These are phyloP conservation scores for Nemotelus nigrinus DNA, from an alignment of 2,888 invertebrate genomes.

Conservation along the genomic window DNA sequence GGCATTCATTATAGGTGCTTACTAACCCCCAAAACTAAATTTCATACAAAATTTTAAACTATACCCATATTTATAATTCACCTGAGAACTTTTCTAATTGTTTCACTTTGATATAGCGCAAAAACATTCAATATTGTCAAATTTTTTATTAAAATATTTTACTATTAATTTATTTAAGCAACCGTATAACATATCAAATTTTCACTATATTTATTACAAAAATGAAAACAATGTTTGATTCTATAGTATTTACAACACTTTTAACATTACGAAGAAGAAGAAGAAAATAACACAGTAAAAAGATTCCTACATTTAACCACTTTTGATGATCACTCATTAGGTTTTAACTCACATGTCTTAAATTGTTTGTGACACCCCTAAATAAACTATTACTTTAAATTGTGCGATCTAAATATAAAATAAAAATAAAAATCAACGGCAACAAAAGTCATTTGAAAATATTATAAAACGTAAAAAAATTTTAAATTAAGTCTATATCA, in stretches of 20 bases:
- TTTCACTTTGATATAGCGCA: too few relatives aligned
- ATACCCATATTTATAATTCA: too few relatives aligned
- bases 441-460: slow-evolving; percentile 5
- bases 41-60: too few relatives aligned
- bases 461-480: slow-evolving; percentile 10
- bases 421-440: neutral
- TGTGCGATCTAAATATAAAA: slow-evolving; percentile 28
- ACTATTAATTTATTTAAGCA: neutral
- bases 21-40: too few relatives aligned
- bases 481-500: neutral
- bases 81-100: too few relatives aligned
- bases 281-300: slow-evolving; percentile 15
- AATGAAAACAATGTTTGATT: slow-evolving; percentile 14
- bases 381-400: slow-evolving; percentile 8
- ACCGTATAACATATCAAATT: slow-evolving; percentile 4
- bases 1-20: too few relatives aligned
- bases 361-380: neutral
- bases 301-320: neutral
- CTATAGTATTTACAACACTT: slow-evolving; percentile 23
- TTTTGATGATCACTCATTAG: slow-evolving; percentile 1
- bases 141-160: neutral
- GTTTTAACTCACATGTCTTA: neutral
- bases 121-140: too few relatives aligned
- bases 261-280: neutral
- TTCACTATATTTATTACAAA: slow-evolving; percentile 2